These are phyloP conservation scores for Heterodera filipjevi DNA, from an alignment of 2,888 invertebrate species.

Conservation along the genomic window DNA sequence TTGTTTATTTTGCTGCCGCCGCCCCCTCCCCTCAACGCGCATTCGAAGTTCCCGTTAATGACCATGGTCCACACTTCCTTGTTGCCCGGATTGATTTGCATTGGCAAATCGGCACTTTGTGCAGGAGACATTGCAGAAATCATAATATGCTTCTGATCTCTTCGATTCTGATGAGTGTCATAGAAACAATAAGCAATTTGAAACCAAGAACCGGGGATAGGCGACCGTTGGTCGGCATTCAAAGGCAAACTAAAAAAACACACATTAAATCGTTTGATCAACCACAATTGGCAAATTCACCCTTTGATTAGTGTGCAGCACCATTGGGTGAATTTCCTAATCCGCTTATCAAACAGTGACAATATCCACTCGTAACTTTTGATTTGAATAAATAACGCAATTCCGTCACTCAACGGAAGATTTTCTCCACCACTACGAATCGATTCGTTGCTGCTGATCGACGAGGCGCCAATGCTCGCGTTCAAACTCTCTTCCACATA, in stretches of 20 bases:
- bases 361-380: slow-evolving; percentile 6
- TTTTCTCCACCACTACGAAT: not conserved
- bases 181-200: not conserved
- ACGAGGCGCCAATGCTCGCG: not conserved
- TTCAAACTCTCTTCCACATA: not conserved
- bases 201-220: slow-evolving; percentile 5
- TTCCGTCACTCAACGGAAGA: not conserved
- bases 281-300: not conserved
- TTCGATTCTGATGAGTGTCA: slow-evolving; percentile 1
- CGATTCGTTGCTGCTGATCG: not conserved
- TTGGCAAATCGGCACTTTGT: not conserved
- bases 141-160: not conserved
- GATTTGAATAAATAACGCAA: not conserved
- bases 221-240: not conserved
- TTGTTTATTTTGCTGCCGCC: not conserved
- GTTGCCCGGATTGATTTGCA: not conserved
- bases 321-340: not conserved
- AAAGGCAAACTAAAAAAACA: not conserved
- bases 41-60: not conserved
- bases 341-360: not conserved
- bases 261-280: not conserved
- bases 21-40: not conserved
- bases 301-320: slow-evolving; percentile 5
- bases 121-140: not conserved
- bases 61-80: not conserved